These are phyloP conservation scores for Oppia nitens DNA, from an alignment of 1,140 invertebrate genomes.

Conservation along the genomic window DNA sequence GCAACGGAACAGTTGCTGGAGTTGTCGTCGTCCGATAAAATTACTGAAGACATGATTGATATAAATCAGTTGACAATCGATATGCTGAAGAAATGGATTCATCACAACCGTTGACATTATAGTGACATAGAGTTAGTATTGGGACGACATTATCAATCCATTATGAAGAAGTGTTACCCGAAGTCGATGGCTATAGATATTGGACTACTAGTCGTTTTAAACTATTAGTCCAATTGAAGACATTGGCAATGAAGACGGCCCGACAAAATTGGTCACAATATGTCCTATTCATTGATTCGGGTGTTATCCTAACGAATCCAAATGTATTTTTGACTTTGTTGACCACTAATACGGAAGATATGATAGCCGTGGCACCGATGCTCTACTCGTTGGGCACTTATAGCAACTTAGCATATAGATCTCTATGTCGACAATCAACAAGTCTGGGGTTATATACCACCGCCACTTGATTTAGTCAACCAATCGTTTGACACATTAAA, in stretches of 20 bases:
- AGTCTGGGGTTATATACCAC: slow-evolving; percentile 60
- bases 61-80: slow-evolving; percentile 12
- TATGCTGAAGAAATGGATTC: slow-evolving; percentile 14
- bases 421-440: slow-evolving; percentile 65
- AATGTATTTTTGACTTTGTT: not conserved
- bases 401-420: slow-evolving; percentile 67
- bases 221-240: slow-evolving; percentile 14
- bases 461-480: slow-evolving; percentile 58
- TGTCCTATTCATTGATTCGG: slow-evolving; percentile 28
- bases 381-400: slow-evolving; percentile 67
- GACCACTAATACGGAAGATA: not conserved
- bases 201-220: slow-evolving; percentile 7
- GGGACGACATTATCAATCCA: slow-evolving; percentile 1
- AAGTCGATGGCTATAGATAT: slow-evolving; percentile 5
- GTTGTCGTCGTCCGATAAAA: slow-evolving; percentile 11
- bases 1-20: slow-evolving; percentile 1
- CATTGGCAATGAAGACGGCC: slow-evolving; percentile 43
- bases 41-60: not conserved
- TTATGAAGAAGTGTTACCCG: not conserved
- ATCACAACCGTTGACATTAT: slow-evolving; percentile 11
- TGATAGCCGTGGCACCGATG: slow-evolving; percentile 53
- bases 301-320: slow-evolving; percentile 7
- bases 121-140: slow-evolving; percentile 8
- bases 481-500: slow-evolving; percentile 37
- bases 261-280: slow-evolving; percentile 64